Base-by-base conservation (phyloP, 2,888 invertebrate genomes). In the Epsilonema sp. region DNA sequence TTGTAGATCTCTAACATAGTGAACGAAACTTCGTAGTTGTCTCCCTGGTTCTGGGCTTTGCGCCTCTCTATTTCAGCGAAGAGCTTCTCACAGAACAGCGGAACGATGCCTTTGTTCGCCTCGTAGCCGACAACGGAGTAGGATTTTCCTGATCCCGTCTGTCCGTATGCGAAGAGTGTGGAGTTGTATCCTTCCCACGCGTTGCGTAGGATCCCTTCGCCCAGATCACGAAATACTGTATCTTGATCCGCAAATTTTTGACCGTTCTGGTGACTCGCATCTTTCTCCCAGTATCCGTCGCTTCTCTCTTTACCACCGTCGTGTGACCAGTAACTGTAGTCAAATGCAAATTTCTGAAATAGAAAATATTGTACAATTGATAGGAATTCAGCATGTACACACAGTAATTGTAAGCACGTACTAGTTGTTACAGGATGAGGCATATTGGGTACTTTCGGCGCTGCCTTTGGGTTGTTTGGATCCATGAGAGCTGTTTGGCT, bases 1-100 rank as follows among this genome's bases (percentile, higher is more conserved):
- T 74, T 74, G 64, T 74, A 74, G 52, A 73, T 71, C 57, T 73
- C 73, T 51, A 72, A 54, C 70, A 73, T 72, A 50, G 67, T 69
- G 52, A 73, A 66, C 39, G 63, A 62, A 2, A 73, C 70, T 66
- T 72, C 60, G 55, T 54, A 63, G 47, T 61, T 59, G 5, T 56
- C 58, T 19, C 51, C 53, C 2, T 53, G 58, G 11, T 63, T 64
- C n/a, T n/a, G n/a, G 19, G 50, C 57, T 47, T 61, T 63, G 49
- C 65, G 64, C 31, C 56, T 58, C 23, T 65, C 65, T 31, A 72
- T 68, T 36, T 62, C 64, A 47, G 65, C 57, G 55, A 70, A 73
- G 26, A 73, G 56, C 41, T 68, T 61, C 47, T 70, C 67, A 58
- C 70, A 70, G 51, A 70, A 66, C 55, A 64, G 55, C 2, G 72